phyloP scores from a whole-genome alignment of 2,113 vertebrate genomes.

The Psephotus haematonotus region DNA sequence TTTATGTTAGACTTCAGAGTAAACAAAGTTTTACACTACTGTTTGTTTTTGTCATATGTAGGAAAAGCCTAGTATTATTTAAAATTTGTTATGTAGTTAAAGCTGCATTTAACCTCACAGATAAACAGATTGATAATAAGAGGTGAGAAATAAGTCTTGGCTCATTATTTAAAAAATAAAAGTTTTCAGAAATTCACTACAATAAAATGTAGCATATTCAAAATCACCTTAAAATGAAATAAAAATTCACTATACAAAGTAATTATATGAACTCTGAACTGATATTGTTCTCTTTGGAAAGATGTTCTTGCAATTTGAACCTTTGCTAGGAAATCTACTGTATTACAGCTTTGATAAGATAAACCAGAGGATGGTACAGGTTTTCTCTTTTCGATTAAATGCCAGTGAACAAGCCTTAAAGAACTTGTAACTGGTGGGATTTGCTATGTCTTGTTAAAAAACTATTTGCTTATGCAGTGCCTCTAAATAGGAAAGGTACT shows the following conservation, averaged over 20 bases:
- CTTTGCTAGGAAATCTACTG: neutral
- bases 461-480: neutral
- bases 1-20: neutral
- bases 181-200: neutral
- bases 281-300: neutral
- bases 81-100: conserved; percentile 57
- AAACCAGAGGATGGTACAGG: neutral
- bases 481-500: neutral
- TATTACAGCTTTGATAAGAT: neutral
- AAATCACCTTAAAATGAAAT: neutral
- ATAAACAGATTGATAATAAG: conserved; percentile 37
- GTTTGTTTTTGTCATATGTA: conserved; percentile 56
- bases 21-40: neutral
- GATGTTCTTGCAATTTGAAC: neutral
- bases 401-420: neutral
- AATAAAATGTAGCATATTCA: neutral
- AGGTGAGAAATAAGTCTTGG: neutral
- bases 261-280: neutral
- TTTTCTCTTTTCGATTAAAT: neutral
- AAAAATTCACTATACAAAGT: neutral
- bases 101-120: conserved; percentile 60
- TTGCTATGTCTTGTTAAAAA: neutral
- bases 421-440: neutral
- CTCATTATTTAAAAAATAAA: neutral
- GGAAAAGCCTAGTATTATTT: conserved; percentile 61